Evolutionary conservation across 2,888 invertebrate species (phyloP).

Genomic region (Pollenia angustigena): DNA sequence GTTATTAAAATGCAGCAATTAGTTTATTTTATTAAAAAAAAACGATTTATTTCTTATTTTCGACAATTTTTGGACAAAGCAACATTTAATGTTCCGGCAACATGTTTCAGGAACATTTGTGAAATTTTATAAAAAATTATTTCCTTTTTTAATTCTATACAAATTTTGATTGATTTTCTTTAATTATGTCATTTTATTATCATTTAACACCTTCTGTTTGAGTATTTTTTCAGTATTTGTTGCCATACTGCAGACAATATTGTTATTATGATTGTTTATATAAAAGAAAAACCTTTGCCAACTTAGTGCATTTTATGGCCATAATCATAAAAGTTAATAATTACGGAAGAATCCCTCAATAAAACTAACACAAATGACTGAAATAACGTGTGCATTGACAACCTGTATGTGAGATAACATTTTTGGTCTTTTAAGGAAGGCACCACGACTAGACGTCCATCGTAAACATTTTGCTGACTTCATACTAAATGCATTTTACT

Average conservation of each 20-base stretch:
- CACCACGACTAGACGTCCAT: slow-evolving; percentile 52
- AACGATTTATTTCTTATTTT: too few species aligned
- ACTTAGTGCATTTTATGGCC: slow-evolving; percentile 57
- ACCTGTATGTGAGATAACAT: slow-evolving; percentile 64
- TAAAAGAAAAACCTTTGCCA: slow-evolving; percentile 29
- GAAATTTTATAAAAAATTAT: not conserved
- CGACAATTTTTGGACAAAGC: not conserved
- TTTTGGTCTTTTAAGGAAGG: slow-evolving; percentile 53
- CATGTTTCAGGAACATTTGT: slow-evolving; percentile 15
- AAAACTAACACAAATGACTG: slow-evolving; percentile 53
- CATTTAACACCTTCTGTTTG: slow-evolving; percentile 66
- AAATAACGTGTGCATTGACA: slow-evolving; percentile 22
- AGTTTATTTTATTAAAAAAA: too few species aligned
- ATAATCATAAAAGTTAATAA: slow-evolving; percentile 71
- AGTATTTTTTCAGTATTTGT: not conserved
- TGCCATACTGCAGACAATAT: not conserved
- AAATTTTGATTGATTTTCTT: slow-evolving; percentile 12
- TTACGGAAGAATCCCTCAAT: slow-evolving; percentile 67
- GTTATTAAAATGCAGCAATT: too few species aligned
- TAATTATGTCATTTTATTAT: slow-evolving; percentile 59
- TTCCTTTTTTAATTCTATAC: not conserved
- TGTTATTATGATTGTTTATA: slow-evolving; percentile 13
- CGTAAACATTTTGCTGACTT: slow-evolving; percentile 62
- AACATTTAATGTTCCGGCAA: slow-evolving; percentile 8
- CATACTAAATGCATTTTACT: slow-evolving; percentile 66